phyloP scores from a whole-genome alignment of 2,888 invertebrate genomes.

The Dasypolia templi region DNA sequence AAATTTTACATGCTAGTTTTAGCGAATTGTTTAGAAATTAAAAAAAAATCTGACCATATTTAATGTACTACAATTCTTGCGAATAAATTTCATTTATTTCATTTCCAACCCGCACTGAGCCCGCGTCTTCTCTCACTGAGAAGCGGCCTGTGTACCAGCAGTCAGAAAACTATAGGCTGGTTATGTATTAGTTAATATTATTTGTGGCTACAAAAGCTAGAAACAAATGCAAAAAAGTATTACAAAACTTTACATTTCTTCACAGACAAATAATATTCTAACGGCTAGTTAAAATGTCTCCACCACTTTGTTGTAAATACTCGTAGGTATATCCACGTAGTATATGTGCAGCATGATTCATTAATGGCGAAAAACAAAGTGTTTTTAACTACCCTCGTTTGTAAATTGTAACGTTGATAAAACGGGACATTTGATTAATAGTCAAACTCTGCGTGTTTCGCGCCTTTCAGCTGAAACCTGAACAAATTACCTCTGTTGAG shows the following conservation, averaged over 20 bases:
- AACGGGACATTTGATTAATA: slow-evolving; percentile 66
- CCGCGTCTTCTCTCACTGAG: too few relatives aligned
- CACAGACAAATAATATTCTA: background rate
- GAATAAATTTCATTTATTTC: too few relatives aligned
- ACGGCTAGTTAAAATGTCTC: background rate
- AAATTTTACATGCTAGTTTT: too few relatives aligned
- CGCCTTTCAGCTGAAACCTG: slow-evolving; percentile 34
- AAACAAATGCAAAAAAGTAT: background rate
- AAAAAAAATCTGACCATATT: too few relatives aligned
- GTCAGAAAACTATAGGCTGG: too few relatives aligned
- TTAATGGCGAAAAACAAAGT: slow-evolving; percentile 52
- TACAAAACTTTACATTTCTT: background rate
- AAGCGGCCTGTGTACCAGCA: too few relatives aligned
- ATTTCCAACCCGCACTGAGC: too few relatives aligned
- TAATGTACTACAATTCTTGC: too few relatives aligned
- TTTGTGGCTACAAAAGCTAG: background rate
- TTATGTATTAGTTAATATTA: too few relatives aligned
- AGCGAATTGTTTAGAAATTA: too few relatives aligned
- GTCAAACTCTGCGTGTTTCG: slow-evolving; percentile 54
- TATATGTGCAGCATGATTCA: slow-evolving; percentile 46
- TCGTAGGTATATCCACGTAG: too few relatives aligned
- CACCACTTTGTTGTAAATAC: background rate
- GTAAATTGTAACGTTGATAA: slow-evolving; percentile 62
- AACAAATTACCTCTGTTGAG: slow-evolving; percentile 57
- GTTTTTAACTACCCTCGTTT: slow-evolving; percentile 62